Base-by-base conservation (phyloP, 2,113 vertebrate genomes). In the Notechis scutatus region DNA sequence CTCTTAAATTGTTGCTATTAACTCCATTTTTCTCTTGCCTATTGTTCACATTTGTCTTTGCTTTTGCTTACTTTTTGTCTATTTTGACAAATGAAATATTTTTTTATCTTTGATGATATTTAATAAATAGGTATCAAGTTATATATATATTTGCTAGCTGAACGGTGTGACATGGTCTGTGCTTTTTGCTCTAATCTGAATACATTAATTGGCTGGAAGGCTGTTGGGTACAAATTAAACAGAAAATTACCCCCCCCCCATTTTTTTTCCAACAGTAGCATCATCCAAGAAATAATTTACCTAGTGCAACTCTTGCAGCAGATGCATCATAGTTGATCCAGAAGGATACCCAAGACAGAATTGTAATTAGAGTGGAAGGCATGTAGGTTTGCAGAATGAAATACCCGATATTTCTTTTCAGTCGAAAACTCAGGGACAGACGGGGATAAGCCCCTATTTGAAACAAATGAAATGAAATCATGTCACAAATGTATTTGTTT, bases 291-390 rank as follows among this genome's bases (percentile, higher is more conserved):
- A 93, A 92, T 56, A 90, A 90, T 64, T 98, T 97, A 99, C 99
- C 99, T 97, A 99, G 96, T 29, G 99, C 98, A n/a, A 99, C 98
- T 98, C 99, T 98, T 96, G 99, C 99, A 95, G 99, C 99, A 23
- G 99, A 99, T 45, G 99, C 98, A 93, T 99, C 99, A 5, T 99
- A 99, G 97, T 98, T 99, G 96, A 99, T 99, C 98, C 98, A 99
- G 96, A 99, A 99, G 45, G 98, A 99, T 94, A 99, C 98, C 98
- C 98, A 98, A 0, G 98, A 99, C 39, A 99, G 97, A 97, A 99
- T 98, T 95, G 98, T 99, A 95, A 99, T 99, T 95, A 99, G 95
- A 0, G 98, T 99, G 92, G 98, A 99, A 96, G 98, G 98, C 98
- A 99, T 99, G 91, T 98, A 99, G 90, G 98, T 99, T 96, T 99